Percentiles rank a stretch among this genome's conserved stretches.
These are phyloP conservation scores for Allobates femoralis DNA, from an alignment of 2,797 vertebrate genomes.

Conservation along the genomic window DNA sequence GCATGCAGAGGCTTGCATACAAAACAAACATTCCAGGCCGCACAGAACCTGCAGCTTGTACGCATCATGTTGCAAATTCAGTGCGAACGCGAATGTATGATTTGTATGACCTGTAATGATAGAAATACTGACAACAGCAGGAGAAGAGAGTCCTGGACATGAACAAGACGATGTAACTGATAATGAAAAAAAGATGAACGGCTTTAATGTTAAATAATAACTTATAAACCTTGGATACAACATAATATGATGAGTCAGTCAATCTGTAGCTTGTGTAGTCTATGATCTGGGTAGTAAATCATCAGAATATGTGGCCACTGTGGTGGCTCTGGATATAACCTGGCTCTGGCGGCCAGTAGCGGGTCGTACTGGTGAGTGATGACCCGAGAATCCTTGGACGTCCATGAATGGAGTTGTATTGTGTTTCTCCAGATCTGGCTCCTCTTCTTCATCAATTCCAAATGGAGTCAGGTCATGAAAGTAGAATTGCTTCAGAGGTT, in stretches of 20 bases:
- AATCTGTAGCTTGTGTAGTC: neutral
- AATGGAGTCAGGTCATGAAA: conserved; percentile 69
- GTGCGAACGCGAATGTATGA: too few species aligned
- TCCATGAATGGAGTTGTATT: conserved; percentile 52
- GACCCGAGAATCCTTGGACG: conserved; percentile 49
- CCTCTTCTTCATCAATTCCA: conserved; percentile 63
- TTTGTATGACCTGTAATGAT: too few species aligned
- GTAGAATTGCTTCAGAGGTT: conserved; percentile 74
- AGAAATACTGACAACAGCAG: too few species aligned
- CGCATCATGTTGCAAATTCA: too few species aligned
- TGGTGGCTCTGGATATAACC: conserved; percentile 62
- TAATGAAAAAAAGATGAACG: too few species aligned
- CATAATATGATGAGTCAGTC: neutral
- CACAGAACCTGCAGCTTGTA: too few species aligned
- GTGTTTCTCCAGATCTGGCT: neutral
- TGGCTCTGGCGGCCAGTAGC: conserved; percentile 48
- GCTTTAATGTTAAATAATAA: too few species aligned
- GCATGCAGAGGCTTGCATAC: too few species aligned
- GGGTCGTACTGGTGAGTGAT: conserved; percentile 31
- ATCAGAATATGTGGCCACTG: conserved; percentile 66
- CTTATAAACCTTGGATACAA: too few species aligned
- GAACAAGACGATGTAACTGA: too few species aligned
- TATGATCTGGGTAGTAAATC: neutral
- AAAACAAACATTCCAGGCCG: too few species aligned
- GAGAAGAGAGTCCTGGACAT: too few species aligned